These are phyloP conservation scores for Mesaphorura yosii DNA, from an alignment of 1,140 invertebrate species.

Conservation along the genomic window DNA sequence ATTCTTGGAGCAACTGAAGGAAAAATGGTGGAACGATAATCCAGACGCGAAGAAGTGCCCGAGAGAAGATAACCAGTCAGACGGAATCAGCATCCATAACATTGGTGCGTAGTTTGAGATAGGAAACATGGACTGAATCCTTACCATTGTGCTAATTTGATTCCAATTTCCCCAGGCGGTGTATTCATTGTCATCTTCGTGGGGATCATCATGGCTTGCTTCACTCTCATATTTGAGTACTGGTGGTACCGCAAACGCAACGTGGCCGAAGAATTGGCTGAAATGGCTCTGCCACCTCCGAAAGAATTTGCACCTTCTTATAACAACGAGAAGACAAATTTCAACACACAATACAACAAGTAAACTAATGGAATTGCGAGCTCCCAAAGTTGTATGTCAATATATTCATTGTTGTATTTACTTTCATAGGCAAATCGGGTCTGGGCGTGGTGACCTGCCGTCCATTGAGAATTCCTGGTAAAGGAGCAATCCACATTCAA, in stretches of 20 bases:
- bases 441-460: conserved; percentile 23
- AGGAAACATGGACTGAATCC: too few species aligned
- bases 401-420: conserved; percentile 1
- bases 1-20: conserved; percentile 81
- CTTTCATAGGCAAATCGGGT: neutral
- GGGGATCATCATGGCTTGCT: conserved; percentile 77
- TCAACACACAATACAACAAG: conserved; percentile 32
- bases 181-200: conserved; percentile 95
- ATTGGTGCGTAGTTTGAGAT: too few species aligned
- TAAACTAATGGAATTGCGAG: conserved; percentile 9
- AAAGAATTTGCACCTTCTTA: conserved; percentile 24
- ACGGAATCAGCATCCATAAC: conserved; percentile 93
- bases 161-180: conserved; percentile 47
- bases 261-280: conserved; percentile 30
- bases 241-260: conserved; percentile 62
- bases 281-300: conserved; percentile 30
- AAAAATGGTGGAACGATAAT: conserved; percentile 91
- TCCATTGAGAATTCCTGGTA: conserved; percentile 32
- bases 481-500: neutral
- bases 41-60: conserved; percentile 61
- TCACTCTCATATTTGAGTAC: conserved; percentile 86
- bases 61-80: conserved; percentile 77
- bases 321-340: conserved; percentile 29
- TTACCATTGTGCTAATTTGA: neutral
- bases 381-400: neutral